These are phyloP conservation scores for Steromphala cineraria DNA, from an alignment of 2,888 invertebrate species.

Conservation along the genomic window DNA sequence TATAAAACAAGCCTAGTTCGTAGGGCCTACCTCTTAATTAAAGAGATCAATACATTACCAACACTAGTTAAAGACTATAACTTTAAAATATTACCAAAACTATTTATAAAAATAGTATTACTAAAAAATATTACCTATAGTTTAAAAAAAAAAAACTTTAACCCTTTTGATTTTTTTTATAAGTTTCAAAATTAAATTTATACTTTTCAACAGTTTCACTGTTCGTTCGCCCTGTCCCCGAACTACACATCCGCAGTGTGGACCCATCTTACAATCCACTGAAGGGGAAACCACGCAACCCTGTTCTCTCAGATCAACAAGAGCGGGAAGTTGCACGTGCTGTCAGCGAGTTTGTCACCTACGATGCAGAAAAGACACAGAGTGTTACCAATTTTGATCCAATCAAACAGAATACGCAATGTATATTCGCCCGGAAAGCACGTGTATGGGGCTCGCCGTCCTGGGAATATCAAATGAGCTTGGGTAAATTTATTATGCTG, in stretches of 20 bases:
- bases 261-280: slow-evolving; percentile 31
- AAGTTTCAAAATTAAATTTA: no score
- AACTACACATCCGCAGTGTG: neutral
- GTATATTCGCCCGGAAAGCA: slow-evolving; percentile 65
- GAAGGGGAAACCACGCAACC: slow-evolving; percentile 51
- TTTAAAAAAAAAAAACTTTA: no score
- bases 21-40: no score
- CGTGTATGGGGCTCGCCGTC: slow-evolving; percentile 59
- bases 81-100: no score
- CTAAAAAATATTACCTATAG: no score
- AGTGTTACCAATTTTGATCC: slow-evolving; percentile 51
- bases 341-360: slow-evolving; percentile 50
- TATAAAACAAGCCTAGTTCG: no score
- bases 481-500: slow-evolving; percentile 49
- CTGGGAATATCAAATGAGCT: slow-evolving; percentile 51
- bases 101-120: no score
- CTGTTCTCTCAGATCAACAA: slow-evolving; percentile 38
- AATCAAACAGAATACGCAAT: slow-evolving; percentile 59
- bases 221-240: neutral
- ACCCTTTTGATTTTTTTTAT: no score
- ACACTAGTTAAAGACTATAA: no score
- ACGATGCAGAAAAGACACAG: slow-evolving; percentile 46
- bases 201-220: neutral
- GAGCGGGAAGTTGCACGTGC: slow-evolving; percentile 35
- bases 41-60: no score